Conservation (phyloP, 2,113 vertebrate genomes). For the Ictalurus furcatus region DNA sequence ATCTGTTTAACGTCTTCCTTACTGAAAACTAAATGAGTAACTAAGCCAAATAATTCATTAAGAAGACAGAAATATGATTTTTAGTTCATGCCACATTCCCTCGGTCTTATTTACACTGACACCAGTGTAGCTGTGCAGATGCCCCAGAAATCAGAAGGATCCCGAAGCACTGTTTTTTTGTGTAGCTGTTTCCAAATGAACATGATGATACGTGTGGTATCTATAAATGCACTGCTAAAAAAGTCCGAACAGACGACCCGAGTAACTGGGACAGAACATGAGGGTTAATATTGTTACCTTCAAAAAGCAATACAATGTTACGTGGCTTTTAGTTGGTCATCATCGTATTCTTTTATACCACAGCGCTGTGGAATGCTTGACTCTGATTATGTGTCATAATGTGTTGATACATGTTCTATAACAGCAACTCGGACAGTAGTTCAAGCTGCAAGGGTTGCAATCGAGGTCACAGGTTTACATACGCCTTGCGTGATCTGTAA, state of each 20-base stretch:
- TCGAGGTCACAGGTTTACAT: no score
- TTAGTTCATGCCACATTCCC: background rate
- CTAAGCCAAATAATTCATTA: background rate
- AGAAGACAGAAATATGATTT: background rate
- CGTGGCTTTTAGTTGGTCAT: no score
- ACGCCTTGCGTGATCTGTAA: no score
- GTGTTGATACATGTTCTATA: no score
- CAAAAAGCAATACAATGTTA: no score
- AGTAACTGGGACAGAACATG: background rate
- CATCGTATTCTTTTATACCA: no score
- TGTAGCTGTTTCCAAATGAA: background rate
- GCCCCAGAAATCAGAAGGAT: background rate
- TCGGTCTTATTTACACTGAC: background rate
- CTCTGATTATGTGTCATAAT: no score
- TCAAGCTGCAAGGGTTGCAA: background rate
- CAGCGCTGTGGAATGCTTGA: no score
- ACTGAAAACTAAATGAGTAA: background rate
- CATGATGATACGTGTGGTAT: background rate
- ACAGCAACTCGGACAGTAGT: background rate
- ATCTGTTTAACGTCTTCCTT: background rate
- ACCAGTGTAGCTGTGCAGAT: background rate
- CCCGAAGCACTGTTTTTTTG: background rate
- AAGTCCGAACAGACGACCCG: background rate
- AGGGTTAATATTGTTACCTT: background rate
- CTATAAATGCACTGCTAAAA: background rate